Evolutionary conservation across 2,113 vertebrate species (phyloP).

Genomic region (Nematolebias whitei): DNA sequence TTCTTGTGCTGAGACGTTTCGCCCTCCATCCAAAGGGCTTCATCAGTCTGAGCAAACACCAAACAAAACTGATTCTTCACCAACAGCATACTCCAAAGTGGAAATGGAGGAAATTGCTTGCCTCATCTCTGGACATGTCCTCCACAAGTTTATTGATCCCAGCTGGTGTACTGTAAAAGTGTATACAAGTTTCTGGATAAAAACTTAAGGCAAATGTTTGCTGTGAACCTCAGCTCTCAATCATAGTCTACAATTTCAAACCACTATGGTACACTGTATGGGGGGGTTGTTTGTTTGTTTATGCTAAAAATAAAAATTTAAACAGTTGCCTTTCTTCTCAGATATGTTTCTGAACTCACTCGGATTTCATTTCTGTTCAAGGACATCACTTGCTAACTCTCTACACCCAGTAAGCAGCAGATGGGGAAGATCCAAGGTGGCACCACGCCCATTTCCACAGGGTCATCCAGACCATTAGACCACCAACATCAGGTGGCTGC

Average conservation of each 20-base stretch:
- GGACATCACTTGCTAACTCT: slow-evolving; percentile 62
- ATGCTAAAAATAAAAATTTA: neutral
- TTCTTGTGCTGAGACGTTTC: no score
- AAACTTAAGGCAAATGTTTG: neutral
- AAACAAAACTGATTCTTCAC: no score
- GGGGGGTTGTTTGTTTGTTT: no score
- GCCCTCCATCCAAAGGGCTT: no score
- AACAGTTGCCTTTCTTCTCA: neutral
- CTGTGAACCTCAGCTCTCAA: neutral
- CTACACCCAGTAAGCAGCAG: slow-evolving; percentile 55
- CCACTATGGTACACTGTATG: neutral
- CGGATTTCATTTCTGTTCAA: slow-evolving; percentile 62
- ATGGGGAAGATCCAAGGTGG: slow-evolving; percentile 75
- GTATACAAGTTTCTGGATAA: neutral
- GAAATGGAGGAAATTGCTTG: no score
- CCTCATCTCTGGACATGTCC: no score
- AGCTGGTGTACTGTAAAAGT: neutral
- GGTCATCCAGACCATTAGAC: slow-evolving; percentile 76
- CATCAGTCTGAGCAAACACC: no score
- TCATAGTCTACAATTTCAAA: neutral
- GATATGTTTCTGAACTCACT: slow-evolving; percentile 11
- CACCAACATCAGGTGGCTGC: slow-evolving; percentile 68
- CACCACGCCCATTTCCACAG: slow-evolving; percentile 66
- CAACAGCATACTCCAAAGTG: no score
- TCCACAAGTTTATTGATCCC: neutral